Evolutionary conservation across 2,888 invertebrate species (phyloP), one percentile per base, ranked within the genome.

Genomic region (Lottia scabra): DNA sequence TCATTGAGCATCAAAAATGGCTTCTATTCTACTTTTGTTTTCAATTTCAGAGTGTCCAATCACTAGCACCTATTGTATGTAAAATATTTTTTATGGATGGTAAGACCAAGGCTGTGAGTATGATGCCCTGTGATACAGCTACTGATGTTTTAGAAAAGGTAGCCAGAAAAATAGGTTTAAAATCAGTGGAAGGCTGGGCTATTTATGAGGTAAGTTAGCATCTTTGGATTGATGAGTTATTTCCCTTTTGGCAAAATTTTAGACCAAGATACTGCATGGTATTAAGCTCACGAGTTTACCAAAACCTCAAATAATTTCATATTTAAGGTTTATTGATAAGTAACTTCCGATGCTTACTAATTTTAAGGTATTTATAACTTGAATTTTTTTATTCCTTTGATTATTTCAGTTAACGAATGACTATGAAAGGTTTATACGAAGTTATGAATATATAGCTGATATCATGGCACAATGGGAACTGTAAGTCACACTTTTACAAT

Each of bases 381-480:
- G n/a, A n/a, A n/a, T n/a, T n/a, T n/a, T n/a, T n/a, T n/a, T n/a
- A n/a, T n/a, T n/a, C n/a, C n/a, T n/a, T n/a, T n/a, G n/a, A n/a
- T n/a, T 66, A 43, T 80, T 81, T 90, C 95, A 97, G 90, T 95
- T 95, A 84, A 92, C 95, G 6, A 94, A 94, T 0, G 95, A 95
- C 80, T 93, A 93, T 1, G 97, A 97, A 88, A 95, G 97, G 84
- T 96, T 97, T 85, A 95, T 98, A 27, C 92, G 96, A 67, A 95
- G 95, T 1, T 95, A 96, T 88, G 95, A 97, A 88, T 98, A 96
- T 88, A 91, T 98, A 0, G 96, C 97, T 83, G 98, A 98, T 89
- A 94, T 98, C 63, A 95, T 98, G 80, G 95, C 97, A 0, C 94
- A 95, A 16, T 98, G 98, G 98, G 97, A 98, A 91, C 93, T 94